Percentiles rank a stretch among this genome's conserved stretches.
These are phyloP conservation scores for Apis dorsata DNA, from an alignment of 1,140 invertebrate species.

Conservation along the genomic window DNA sequence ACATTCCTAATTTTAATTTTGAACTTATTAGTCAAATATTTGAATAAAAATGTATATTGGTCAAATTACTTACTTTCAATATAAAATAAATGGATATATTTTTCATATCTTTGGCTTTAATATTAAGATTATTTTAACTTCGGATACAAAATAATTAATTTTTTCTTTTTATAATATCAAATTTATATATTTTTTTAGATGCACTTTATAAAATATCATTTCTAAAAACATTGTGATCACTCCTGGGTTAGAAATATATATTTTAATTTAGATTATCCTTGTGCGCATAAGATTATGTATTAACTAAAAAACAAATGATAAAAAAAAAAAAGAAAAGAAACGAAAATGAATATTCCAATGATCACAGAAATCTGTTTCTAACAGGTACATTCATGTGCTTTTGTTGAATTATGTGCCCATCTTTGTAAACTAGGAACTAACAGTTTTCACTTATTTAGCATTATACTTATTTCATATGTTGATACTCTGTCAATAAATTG, in stretches of 20 bases:
- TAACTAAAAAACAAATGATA: neutral
- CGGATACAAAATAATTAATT: neutral
- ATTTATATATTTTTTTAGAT: conserved; percentile 3
- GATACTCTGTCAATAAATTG: conserved; percentile 36
- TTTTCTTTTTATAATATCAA: conserved; percentile 1
- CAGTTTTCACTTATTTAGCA: conserved; percentile 61
- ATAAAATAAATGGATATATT: conserved; percentile 36
- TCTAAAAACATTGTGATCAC: conserved; percentile 15
- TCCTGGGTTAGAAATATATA: conserved; percentile 21
- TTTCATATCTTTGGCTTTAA: conserved; percentile 27
- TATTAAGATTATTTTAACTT: conserved; percentile 7
- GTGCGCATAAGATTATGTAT: conserved; percentile 33
- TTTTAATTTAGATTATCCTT: conserved; percentile 26
- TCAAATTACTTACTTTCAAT: conserved; percentile 8
- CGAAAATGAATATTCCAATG: conserved; percentile 22
- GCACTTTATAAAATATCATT: conserved; percentile 14
- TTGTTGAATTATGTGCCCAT: conserved; percentile 64
- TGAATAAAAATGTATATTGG: conserved; percentile 28
- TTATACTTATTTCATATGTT: conserved; percentile 42
- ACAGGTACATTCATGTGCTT: conserved; percentile 53
- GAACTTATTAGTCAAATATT: conserved; percentile 6
- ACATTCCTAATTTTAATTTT: conserved; percentile 27
- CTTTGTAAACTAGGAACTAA: conserved; percentile 72
- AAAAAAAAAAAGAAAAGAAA: neutral
- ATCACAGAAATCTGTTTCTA: conserved; percentile 48